Base-by-base conservation (phyloP, 2,797 vertebrate genomes). In the Xiphophorus birchmanni region DNA sequence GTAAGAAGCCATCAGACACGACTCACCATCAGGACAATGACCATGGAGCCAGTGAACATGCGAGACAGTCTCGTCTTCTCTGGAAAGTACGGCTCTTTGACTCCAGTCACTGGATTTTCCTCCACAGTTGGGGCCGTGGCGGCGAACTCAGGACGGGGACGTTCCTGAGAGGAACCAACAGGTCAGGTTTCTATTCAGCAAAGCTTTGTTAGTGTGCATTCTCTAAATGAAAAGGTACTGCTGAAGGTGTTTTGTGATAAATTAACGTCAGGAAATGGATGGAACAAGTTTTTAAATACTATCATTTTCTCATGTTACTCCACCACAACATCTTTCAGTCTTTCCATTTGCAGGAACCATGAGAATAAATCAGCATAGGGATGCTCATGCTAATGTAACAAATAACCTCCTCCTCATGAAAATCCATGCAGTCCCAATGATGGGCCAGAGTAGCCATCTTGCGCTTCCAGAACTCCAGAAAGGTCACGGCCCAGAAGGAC, bases 401-500 rank as follows among this genome's bases (percentile, higher is more conserved):
- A 32, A 3, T 71, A 80, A 77, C 95, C 94, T 96, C 96, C 47
- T 96, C 96, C 80, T 97, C 96, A 5, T 96, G 95, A 90, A 96
- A 97, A 84, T 96, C 94, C 92, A 96, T 95, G 86, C 95, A 96
- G 93, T 97, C 94, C 96, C 96, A 96, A 90, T 96, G 96, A 86
- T 96, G 95, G 42, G 96, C 95, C 85, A 96, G 83, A 0, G 95
- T 96, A 63, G 95, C 94, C 71, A 96, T 96, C 86, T 96, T 97
- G 73, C 93, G 77, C 82, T 96, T 97, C 96, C 96, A 96, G 90
- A 95, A 96, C 88, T 97, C 96, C 87, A 97, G 82, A 88, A 97
- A 97, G n/a, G 95, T 95, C 50, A 95, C 93, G 0, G 96, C 95
- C 97, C 96, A 96, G 87, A 97, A 96, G 63, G 96, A 97, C 95